These are phyloP conservation scores for Pitangus sulphuratus DNA, from an alignment of 2,797 vertebrate species.

Conservation along the genomic window DNA sequence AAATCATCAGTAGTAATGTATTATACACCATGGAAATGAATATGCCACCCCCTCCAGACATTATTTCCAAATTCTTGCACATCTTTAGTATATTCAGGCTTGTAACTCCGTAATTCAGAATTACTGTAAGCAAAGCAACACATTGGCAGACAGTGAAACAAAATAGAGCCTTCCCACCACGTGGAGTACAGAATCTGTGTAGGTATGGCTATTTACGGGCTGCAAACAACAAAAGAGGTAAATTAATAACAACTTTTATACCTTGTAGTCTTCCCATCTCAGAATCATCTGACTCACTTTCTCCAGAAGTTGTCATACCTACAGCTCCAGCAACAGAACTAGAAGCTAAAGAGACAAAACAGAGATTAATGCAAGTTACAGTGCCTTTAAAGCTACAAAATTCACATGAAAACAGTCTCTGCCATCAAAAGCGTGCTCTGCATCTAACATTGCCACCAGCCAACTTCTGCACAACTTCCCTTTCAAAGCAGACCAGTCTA, in stretches of 20 bases:
- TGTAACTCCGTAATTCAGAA: not conserved
- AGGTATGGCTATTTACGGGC: not conserved
- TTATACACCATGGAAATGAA: not conserved
- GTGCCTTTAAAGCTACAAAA: not conserved
- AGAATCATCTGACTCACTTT: slow-evolving; percentile 99
- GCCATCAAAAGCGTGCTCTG: not conserved
- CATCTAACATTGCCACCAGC: not conserved
- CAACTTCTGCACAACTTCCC: not conserved
- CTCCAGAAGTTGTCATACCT: slow-evolving; percentile 98
- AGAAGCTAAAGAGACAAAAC: slow-evolving; percentile 81
- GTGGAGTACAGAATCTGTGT: not conserved
- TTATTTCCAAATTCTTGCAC: not conserved
- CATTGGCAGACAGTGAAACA: not conserved
- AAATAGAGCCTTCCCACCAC: not conserved
- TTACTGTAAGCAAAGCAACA: not conserved
- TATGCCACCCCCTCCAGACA: not conserved
- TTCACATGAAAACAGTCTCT: not conserved
- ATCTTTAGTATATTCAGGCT: not conserved
- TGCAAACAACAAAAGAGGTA: not conserved
- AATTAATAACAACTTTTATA: slow-evolving; percentile 63
- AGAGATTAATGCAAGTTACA: not conserved
- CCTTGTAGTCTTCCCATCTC: slow-evolving; percentile 99
- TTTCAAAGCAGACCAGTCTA: not conserved
- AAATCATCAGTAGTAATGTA: not conserved
- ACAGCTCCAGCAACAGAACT: slow-evolving; percentile 98